Conservation (phyloP, 2,113 vertebrate genomes). For the Rhegmatorhina hoffmannsi region DNA sequence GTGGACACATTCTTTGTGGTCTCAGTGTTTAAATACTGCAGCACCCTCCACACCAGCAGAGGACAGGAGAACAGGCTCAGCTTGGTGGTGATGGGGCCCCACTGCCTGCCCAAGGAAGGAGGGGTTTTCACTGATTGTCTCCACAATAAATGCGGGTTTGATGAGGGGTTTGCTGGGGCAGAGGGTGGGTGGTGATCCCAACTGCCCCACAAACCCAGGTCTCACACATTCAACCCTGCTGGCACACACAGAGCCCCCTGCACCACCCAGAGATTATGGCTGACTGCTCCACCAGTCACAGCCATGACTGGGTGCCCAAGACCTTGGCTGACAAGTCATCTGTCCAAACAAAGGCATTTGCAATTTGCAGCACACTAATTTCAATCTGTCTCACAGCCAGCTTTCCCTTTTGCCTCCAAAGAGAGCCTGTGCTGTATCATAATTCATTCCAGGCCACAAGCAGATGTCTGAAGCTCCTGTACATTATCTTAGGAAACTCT, state of each 20-base stretch:
- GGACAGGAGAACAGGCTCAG: background rate
- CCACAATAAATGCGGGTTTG: background rate
- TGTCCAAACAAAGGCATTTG: background rate
- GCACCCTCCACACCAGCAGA: accelerated
- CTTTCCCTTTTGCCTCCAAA: background rate
- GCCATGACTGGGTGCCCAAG: background rate
- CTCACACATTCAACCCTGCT: accelerated
- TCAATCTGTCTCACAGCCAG: background rate
- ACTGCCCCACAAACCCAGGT: background rate
- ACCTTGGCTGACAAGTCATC: background rate
- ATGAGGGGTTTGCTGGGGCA: background rate
- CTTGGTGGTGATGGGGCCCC: accelerated
- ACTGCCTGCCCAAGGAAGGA: background rate
- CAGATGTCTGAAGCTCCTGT: background rate
- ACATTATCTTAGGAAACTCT: background rate
- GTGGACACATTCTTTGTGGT: background rate
- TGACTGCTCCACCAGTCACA: accelerated
- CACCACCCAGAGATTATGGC: background rate
- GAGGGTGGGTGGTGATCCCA: background rate
- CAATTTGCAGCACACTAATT: background rate
- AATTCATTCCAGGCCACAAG: background rate
- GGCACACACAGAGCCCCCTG: background rate
- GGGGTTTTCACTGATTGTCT: accelerated
- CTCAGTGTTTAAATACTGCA: background rate
- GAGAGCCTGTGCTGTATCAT: background rate